phyloP scores from a whole-genome alignment of 2,888 invertebrate species.

The Spisula solida region DNA sequence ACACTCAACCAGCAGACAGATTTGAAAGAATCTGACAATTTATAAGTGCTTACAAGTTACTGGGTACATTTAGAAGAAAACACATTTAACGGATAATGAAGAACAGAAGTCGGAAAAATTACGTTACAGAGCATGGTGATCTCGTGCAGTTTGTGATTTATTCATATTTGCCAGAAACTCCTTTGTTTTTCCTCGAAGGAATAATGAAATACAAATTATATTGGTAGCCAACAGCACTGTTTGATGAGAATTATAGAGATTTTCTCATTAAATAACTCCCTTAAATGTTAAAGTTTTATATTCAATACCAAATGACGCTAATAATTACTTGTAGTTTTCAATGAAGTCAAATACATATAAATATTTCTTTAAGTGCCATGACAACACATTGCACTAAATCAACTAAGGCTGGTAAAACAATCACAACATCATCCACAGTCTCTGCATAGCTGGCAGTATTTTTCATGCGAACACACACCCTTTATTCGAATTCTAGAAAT shows the following conservation, averaged over 20 bases:
- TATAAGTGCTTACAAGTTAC: conserved; percentile 26
- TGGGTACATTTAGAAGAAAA: conserved; percentile 15
- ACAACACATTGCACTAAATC: neutral
- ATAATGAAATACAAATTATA: neutral
- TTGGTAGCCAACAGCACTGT: neutral
- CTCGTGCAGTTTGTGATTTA: neutral
- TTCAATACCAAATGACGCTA: neutral
- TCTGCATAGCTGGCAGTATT: too few relatives aligned
- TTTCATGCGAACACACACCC: too few relatives aligned
- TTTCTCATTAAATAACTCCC: neutral
- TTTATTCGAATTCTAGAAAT: too few relatives aligned
- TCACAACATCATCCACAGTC: too few relatives aligned
- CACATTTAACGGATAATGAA: conserved; percentile 8
- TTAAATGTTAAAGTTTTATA: neutral
- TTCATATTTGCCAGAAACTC: neutral
- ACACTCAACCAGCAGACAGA: neutral
- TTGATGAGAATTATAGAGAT: neutral
- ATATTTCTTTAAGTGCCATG: neutral
- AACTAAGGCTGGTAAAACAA: neutral
- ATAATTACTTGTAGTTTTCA: neutral
- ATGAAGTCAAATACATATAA: neutral
- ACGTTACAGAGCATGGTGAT: neutral
- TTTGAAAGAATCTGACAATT: neutral
- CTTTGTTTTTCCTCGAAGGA: neutral
- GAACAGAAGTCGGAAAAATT: neutral